Percentiles rank a stretch among this genome's conserved stretches.
Evolutionary conservation across 2,113 vertebrate species (phyloP).

Genomic region (Ifrita kowaldi): DNA sequence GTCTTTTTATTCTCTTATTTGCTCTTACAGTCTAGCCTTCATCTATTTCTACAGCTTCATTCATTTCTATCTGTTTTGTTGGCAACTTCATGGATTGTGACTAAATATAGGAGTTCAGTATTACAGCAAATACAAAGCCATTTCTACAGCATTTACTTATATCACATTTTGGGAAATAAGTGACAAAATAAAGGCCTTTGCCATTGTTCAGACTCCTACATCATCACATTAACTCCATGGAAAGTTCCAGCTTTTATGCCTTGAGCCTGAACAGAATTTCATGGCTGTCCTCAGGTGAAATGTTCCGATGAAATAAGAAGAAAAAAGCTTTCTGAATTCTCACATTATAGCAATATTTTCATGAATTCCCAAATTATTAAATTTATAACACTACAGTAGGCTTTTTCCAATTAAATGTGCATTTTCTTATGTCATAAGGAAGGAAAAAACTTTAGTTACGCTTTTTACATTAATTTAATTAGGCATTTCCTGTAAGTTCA

Average conservation of each 20-base stretch:
- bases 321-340: not conserved
- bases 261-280: not conserved
- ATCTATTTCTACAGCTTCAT: not conserved
- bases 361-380: conserved; percentile 24
- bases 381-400: conserved; percentile 24
- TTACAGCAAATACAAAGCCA: not conserved
- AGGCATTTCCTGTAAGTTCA: conserved; percentile 81
- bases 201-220: not conserved
- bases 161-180: not conserved
- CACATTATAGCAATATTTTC: conserved; percentile 12
- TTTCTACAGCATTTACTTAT: not conserved
- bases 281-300: not conserved
- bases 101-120: not conserved
- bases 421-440: conserved; percentile 58
- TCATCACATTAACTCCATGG: not conserved
- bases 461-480: conserved; percentile 86
- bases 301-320: not conserved
- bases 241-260: not conserved
- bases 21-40: not conserved
- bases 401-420: conserved; percentile 60
- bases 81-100: not conserved
- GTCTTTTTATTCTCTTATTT: not conserved
- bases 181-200: not conserved
- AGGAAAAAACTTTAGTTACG: conserved; percentile 48
- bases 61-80: not conserved